A percentile compares a stretch with the other conserved stretches of the same genome.
Evolutionary conservation across 2,888 invertebrate genomes (phyloP).

Genomic region (Drosophila robusta): DNA sequence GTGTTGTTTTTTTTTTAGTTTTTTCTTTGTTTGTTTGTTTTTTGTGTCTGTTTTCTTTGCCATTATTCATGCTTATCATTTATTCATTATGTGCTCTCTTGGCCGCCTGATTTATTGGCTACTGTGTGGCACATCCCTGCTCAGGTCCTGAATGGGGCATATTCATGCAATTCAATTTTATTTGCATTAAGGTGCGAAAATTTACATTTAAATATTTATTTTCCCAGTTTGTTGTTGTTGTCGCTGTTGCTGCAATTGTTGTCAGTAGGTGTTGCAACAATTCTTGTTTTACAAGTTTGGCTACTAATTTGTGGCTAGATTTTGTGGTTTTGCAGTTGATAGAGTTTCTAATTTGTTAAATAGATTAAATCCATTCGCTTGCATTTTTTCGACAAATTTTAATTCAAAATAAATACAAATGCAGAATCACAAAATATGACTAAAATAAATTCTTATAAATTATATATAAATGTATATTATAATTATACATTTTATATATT

Average conservation of each 20-base stretch:
- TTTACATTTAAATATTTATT: slow-evolving; percentile 59
- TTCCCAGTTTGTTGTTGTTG: neutral
- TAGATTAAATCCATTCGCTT: too few relatives aligned
- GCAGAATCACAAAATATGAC: too few relatives aligned
- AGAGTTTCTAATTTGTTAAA: neutral
- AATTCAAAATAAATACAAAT: too few relatives aligned
- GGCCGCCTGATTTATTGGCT: slow-evolving; percentile 61
- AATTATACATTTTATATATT: too few relatives aligned
- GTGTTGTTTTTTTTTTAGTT: slow-evolving; percentile 20
- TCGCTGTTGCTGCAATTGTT: slow-evolving; percentile 10
- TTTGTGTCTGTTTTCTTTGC: slow-evolving; percentile 6
- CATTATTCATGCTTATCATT: slow-evolving; percentile 63
- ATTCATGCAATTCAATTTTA: slow-evolving; percentile 50
- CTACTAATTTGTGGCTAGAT: slow-evolving; percentile 30
- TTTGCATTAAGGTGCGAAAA: slow-evolving; percentile 61
- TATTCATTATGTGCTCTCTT: slow-evolving; percentile 58
- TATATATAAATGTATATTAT: too few relatives aligned
- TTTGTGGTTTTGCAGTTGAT: slow-evolving; percentile 29
- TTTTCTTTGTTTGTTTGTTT: slow-evolving; percentile 16
- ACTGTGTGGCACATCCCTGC: slow-evolving; percentile 5
- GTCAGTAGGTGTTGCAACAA: slow-evolving; percentile 17
- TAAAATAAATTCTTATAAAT: too few relatives aligned
- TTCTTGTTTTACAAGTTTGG: slow-evolving; percentile 16
- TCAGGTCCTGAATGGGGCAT: slow-evolving; percentile 30
- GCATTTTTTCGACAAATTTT: too few relatives aligned